Evolutionary conservation across 2,797 vertebrate genomes (phyloP).

Genomic region (Limosa lapponica): DNA sequence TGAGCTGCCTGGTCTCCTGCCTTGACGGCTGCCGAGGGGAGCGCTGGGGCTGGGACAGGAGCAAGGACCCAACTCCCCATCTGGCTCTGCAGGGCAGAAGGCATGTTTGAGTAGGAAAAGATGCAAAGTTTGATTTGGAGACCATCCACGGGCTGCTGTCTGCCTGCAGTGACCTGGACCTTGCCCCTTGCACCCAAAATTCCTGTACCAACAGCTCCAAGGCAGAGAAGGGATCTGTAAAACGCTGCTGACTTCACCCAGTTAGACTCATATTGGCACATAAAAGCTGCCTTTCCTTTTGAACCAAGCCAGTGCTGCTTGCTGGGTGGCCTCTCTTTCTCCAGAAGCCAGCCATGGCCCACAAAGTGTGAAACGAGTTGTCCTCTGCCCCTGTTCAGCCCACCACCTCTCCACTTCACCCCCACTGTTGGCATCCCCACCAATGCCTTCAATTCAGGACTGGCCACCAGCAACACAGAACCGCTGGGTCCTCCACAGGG

Average conservation of each 20-base stretch:
- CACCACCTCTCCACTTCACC: neutral
- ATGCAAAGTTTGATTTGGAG: neutral
- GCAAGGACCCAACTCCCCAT: neutral
- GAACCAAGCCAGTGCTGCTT: neutral
- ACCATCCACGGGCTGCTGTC: neutral
- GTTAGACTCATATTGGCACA: neutral
- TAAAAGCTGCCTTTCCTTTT: neutral
- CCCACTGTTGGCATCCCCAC: neutral
- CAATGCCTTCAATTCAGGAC: neutral
- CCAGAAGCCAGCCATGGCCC: neutral
- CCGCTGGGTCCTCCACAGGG: fast-evolving
- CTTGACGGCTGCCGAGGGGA: neutral
- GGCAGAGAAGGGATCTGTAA: neutral
- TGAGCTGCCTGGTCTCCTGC: neutral
- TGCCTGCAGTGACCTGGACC: neutral
- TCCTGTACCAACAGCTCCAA: neutral
- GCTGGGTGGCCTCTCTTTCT: neutral
- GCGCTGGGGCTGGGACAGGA: neutral
- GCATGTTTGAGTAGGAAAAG: neutral
- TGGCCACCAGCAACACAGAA: neutral
- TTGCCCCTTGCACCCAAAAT: neutral
- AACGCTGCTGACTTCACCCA: neutral
- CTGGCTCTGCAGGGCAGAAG: neutral
- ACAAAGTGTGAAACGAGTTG: fast-evolving
- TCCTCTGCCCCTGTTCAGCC: neutral